phyloP scores from a whole-genome alignment of 2,888 invertebrate genomes.

The Acrobasis suavella region DNA sequence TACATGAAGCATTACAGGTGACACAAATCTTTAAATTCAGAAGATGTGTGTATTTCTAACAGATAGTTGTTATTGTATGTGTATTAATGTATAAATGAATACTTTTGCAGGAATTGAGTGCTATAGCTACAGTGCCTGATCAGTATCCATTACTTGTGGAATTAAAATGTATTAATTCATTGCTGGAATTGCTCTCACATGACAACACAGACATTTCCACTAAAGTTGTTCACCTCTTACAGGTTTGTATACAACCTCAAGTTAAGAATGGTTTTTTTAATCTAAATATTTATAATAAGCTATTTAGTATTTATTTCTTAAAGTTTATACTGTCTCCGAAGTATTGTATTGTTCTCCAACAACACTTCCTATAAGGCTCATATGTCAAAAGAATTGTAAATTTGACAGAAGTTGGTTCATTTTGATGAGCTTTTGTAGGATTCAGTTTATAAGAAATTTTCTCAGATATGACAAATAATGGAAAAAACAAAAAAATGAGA shows the following conservation, averaged over 20 bases:
- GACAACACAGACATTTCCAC: conserved; percentile 97
- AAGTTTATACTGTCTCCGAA: no score
- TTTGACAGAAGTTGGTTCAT: no score
- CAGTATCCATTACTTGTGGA: conserved; percentile 96
- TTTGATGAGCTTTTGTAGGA: no score
- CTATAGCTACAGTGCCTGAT: conserved; percentile 97
- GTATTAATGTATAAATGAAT: conserved; percentile 4
- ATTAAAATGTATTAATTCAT: conserved; percentile 92
- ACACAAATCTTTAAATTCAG: not conserved
- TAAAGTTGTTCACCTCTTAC: conserved; percentile 86
- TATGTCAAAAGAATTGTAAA: no score
- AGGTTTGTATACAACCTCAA: conserved; percentile 82
- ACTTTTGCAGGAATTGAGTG: conserved; percentile 92
- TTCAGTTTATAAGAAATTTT: no score
- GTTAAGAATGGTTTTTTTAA: no score
- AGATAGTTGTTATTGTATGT: not conserved
- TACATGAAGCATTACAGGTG: conserved; percentile 93
- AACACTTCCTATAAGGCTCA: no score
- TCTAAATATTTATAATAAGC: no score
- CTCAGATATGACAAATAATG: not conserved
- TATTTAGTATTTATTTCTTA: no score
- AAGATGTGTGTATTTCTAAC: not conserved
- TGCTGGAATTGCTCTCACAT: conserved; percentile 96
- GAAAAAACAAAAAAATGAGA: not conserved
- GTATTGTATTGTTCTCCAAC: no score